Conservation (phyloP, 2,888 invertebrate species). For the Nephrotoma flavescens region DNA sequence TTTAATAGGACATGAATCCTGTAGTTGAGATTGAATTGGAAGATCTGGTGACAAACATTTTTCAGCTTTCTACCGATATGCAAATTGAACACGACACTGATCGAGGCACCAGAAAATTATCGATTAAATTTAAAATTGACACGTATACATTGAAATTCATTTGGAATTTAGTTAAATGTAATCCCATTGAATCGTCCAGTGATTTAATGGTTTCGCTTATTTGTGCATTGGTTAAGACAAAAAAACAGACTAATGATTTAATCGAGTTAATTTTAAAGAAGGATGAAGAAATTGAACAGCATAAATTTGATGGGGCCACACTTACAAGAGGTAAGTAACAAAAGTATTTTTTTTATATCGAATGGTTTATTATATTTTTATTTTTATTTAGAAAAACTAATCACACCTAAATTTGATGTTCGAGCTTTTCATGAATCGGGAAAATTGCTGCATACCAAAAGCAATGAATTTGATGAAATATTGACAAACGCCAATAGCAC, state of each 20-base stretch:
- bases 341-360: background rate
- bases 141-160: slow-evolving; percentile 16
- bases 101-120: background rate
- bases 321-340: slow-evolving; percentile 20
- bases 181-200: slow-evolving; percentile 9
- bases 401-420: background rate
- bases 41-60: background rate
- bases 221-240: slow-evolving; percentile 13
- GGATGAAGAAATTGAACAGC: slow-evolving; percentile 25
- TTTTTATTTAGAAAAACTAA: background rate
- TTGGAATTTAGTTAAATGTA: slow-evolving; percentile 17
- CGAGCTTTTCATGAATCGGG: background rate
- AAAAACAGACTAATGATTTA: slow-evolving; percentile 16
- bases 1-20: background rate
- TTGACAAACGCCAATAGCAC: background rate
- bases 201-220: slow-evolving; percentile 16
- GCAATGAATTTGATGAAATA: background rate
- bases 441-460: background rate
- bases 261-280: slow-evolving; percentile 20
- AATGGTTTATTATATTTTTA: background rate
- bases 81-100: background rate
- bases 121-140: background rate
- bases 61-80: background rate
- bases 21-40: background rate
- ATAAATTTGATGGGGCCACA: slow-evolving; percentile 20